phyloP scores from a whole-genome alignment of 2,113 vertebrate species.

The Orycteropus afer region DNA sequence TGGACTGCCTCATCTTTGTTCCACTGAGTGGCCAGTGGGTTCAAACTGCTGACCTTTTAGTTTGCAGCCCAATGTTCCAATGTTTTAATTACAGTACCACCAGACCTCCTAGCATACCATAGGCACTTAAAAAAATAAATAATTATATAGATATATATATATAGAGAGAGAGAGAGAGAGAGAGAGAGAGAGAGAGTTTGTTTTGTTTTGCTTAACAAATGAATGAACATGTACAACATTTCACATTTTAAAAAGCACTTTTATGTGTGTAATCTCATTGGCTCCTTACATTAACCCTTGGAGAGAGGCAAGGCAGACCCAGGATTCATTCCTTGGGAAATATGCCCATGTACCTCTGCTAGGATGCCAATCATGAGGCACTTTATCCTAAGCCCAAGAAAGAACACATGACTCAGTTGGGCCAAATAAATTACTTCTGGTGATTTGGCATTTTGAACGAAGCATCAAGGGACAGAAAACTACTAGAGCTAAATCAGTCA shows the following conservation, averaged over 20 bases:
- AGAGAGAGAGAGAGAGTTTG: too few relatives aligned
- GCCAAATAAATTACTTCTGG: conserved; percentile 1
- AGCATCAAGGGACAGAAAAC: background rate
- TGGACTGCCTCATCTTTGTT: too few relatives aligned
- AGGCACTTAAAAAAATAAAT: too few relatives aligned
- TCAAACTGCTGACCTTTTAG: too few relatives aligned
- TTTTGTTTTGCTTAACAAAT: too few relatives aligned
- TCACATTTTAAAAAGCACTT: background rate
- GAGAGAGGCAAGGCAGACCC: background rate
- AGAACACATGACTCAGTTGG: background rate
- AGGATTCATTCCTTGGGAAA: background rate
- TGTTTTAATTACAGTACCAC: too few relatives aligned
- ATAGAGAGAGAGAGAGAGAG: too few relatives aligned
- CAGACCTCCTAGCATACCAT: too few relatives aligned
- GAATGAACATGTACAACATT: too few relatives aligned
- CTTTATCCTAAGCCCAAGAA: background rate
- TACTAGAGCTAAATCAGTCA: background rate
- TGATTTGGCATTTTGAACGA: background rate
- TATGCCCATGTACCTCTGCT: background rate
- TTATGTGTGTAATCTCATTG: background rate
- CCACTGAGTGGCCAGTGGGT: too few relatives aligned
- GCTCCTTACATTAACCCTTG: background rate
- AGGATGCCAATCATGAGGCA: background rate
- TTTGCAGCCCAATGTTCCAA: too few relatives aligned
- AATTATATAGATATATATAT: too few relatives aligned